Evolutionary conservation across 30 jellyfish, hydroid and myxozoan species (phyloP).

Genomic region (Chrysaora quinquecirrha): DNA sequence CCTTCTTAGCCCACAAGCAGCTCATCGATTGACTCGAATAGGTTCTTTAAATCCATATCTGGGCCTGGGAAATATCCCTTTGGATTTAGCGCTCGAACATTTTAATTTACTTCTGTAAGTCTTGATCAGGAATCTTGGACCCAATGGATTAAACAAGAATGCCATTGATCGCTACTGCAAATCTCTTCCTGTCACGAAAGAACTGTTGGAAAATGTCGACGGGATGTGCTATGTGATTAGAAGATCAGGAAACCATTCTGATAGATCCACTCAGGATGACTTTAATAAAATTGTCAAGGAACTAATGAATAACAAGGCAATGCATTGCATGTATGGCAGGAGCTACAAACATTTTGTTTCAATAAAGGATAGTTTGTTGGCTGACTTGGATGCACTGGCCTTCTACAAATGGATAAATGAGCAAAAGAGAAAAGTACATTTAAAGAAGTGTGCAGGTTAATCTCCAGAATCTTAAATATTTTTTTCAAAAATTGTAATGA

Average conservation of each 20-base stretch:
- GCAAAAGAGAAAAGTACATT: slow-evolving; percentile 2
- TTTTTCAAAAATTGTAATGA: background rate
- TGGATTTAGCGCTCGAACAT: background rate
- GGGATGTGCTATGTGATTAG: background rate
- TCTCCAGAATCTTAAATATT: background rate
- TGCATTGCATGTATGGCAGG: slow-evolving; percentile 9
- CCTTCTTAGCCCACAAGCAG: slow-evolving; percentile 31
- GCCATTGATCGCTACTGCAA: slow-evolving; percentile 14
- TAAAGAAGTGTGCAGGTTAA: background rate
- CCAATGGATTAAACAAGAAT: slow-evolving; percentile 3
- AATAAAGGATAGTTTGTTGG: background rate
- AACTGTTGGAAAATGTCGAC: slow-evolving; percentile 33
- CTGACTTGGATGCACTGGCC: background rate
- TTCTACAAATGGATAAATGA: slow-evolving; percentile 23
- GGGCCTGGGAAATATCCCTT: slow-evolving; percentile 9
- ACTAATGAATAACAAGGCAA: background rate
- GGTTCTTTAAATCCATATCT: slow-evolving; percentile 21
- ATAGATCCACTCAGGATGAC: background rate
- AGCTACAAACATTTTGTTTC: slow-evolving; percentile 3
- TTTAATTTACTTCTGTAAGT: background rate
- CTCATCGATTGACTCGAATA: slow-evolving; percentile 26
- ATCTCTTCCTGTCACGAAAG: slow-evolving; percentile 32
- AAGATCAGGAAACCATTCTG: slow-evolving; percentile 43
- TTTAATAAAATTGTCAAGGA: slow-evolving; percentile 17
- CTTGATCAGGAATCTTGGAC: slow-evolving; percentile 26